A percentile compares a stretch with the other conserved stretches of the same genome.
Evolutionary conservation across 2,888 invertebrate species (phyloP).

Genomic region (Rosalia funebris): DNA sequence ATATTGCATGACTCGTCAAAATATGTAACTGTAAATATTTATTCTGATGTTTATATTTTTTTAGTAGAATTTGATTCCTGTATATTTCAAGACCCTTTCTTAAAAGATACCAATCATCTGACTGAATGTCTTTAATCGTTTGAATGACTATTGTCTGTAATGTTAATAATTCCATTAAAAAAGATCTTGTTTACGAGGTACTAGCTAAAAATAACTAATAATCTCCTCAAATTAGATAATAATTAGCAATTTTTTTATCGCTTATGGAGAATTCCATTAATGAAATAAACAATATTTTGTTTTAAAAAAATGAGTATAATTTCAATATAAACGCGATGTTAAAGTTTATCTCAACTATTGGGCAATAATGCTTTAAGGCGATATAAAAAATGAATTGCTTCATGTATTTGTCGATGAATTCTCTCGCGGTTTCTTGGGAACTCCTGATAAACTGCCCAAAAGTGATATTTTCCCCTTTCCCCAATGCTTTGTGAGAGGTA

Average conservation of each 20-base stretch:
- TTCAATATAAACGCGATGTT: neutral
- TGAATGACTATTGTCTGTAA: too few relatives aligned
- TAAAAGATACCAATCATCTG: too few relatives aligned
- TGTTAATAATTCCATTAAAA: neutral
- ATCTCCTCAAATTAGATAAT: neutral
- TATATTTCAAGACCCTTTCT: too few relatives aligned
- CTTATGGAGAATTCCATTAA: neutral
- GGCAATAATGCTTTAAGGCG: neutral
- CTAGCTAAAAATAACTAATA: neutral
- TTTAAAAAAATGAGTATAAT: neutral
- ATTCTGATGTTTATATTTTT: too few relatives aligned
- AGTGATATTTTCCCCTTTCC: neutral
- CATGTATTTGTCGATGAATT: neutral
- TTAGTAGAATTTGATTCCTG: too few relatives aligned
- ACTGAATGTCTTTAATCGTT: too few relatives aligned
- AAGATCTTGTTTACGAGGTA: neutral
- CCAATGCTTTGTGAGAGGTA: too few relatives aligned
- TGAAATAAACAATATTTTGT: neutral
- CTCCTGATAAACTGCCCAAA: neutral
- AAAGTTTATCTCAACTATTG: slow-evolving; percentile 3
- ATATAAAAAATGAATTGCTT: neutral
- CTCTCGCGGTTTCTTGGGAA: neutral
- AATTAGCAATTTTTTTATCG: neutral
- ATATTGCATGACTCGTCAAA: too few relatives aligned
- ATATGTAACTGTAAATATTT: too few relatives aligned